phyloP scores from a whole-genome alignment of 2,888 invertebrate species.

The Unio pictorum region DNA sequence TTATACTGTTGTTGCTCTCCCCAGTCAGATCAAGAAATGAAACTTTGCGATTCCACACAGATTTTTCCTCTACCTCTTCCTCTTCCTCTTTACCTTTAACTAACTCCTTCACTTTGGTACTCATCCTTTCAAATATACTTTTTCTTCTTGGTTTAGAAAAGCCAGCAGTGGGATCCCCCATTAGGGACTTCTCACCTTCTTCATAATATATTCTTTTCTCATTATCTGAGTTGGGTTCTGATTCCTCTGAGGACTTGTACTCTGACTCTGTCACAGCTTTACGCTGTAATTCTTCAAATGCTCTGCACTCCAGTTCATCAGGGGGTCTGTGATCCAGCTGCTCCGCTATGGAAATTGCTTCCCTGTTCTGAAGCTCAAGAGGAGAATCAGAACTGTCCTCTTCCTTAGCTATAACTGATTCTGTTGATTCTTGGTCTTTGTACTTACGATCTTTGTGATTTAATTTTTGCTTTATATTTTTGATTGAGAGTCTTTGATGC shows the following conservation, averaged over 20 bases:
- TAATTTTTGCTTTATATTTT: constrained; percentile 35
- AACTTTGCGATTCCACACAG: constrained; percentile 36
- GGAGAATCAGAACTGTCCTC: too few species aligned
- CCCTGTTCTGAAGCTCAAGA: too few species aligned
- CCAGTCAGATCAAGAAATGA: constrained; percentile 57
- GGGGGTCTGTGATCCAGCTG: too few species aligned
- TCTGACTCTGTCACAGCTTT: constrained; percentile 1
- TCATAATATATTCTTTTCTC: constrained; percentile 2
- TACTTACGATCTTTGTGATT: constrained; percentile 6
- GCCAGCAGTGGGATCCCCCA: constrained; percentile 6
- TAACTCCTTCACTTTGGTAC: constrained; percentile 50
- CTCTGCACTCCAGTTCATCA: too few species aligned
- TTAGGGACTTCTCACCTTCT: background rate
- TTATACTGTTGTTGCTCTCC: constrained; percentile 46
- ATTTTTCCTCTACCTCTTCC: constrained; percentile 13
- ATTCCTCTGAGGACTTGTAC: constrained; percentile 2
- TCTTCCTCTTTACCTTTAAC: constrained; percentile 36
- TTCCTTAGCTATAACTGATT: too few species aligned
- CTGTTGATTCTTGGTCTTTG: constrained; percentile 5
- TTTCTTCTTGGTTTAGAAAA: constrained; percentile 1
- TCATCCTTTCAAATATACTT: constrained; percentile 52
- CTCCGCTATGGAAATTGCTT: too few species aligned
- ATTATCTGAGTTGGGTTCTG: constrained; percentile 7
- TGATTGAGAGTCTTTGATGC: constrained; percentile 32
- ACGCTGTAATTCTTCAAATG: too few species aligned